phyloP scores from a whole-genome alignment of 2,888 invertebrate genomes.

The Teinopalpus imperialis region DNA sequence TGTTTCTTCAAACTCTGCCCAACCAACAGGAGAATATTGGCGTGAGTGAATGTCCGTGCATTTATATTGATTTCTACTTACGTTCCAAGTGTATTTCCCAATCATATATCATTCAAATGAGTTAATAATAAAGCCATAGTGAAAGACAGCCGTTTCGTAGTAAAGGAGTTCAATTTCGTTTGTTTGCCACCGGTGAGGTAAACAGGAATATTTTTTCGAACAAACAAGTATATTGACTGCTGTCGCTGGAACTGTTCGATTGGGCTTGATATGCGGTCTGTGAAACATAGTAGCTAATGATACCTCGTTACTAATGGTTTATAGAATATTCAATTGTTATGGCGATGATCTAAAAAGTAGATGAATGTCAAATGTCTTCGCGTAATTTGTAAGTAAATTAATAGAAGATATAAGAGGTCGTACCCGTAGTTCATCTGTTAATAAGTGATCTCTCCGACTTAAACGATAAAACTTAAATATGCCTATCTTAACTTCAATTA shows the following conservation, averaged over 20 bases:
- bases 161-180: constrained; percentile 43
- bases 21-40: too few relatives aligned
- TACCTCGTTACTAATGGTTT: not conserved
- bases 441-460: too few relatives aligned
- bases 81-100: not conserved
- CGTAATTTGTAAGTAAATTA: too few relatives aligned
- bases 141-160: constrained; percentile 5
- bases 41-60: not conserved
- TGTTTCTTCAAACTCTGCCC: too few relatives aligned
- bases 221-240: constrained; percentile 31
- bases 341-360: not conserved
- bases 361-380: too few relatives aligned
- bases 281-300: not conserved
- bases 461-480: too few relatives aligned
- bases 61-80: not conserved
- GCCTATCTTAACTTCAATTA: too few relatives aligned
- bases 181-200: constrained; percentile 46
- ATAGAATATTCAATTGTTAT: not conserved
- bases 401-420: too few relatives aligned
- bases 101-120: constrained; percentile 14
- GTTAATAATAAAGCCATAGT: constrained; percentile 15
- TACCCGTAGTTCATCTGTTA: too few relatives aligned
- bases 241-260: constrained; percentile 8
- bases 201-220: constrained; percentile 45
- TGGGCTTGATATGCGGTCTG: not conserved